phyloP scores from a whole-genome alignment of 2,113 vertebrate genomes.

The Seriola aureovittata region DNA sequence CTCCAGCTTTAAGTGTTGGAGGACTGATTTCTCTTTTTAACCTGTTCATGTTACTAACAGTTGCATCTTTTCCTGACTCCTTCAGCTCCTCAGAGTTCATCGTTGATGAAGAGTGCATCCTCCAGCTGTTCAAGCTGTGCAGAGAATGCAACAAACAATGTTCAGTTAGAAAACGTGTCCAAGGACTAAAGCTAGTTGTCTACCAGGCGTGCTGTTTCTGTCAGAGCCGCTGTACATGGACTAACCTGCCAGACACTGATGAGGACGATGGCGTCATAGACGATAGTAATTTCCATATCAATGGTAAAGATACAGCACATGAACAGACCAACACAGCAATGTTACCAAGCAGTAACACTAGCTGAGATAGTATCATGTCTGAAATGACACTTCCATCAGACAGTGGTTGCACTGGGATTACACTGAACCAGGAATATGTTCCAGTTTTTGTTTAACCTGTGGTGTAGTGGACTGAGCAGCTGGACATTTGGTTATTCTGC shows the following conservation, averaged over 20 bases:
- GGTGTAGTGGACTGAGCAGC: background rate
- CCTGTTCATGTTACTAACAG: background rate
- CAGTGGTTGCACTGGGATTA: background rate
- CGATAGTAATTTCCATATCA: background rate
- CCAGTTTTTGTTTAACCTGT: background rate
- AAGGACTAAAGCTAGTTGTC: conserved; percentile 48
- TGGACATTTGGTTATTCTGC: background rate
- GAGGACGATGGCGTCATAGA: no score
- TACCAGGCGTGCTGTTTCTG: conserved; percentile 43
- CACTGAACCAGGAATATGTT: background rate
- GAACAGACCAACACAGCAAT: background rate
- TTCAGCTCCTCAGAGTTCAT: conserved; percentile 53
- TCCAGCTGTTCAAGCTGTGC: conserved; percentile 49
- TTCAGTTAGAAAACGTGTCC: conserved; percentile 7
- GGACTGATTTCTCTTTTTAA: background rate
- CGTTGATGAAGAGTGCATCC: conserved; percentile 52
- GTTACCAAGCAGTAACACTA: background rate
- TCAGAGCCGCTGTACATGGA: conserved; percentile 22
- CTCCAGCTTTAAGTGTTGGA: background rate
- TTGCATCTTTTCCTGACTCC: background rate
- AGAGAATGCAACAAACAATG: conserved; percentile 23
- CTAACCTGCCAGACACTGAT: conserved; percentile 42
- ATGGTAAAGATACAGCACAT: background rate
- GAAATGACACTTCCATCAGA: background rate
- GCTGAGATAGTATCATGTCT: background rate